These are phyloP conservation scores for Paralvinella palmiformis DNA, from an alignment of 1,140 invertebrate species.

Conservation along the genomic window DNA sequence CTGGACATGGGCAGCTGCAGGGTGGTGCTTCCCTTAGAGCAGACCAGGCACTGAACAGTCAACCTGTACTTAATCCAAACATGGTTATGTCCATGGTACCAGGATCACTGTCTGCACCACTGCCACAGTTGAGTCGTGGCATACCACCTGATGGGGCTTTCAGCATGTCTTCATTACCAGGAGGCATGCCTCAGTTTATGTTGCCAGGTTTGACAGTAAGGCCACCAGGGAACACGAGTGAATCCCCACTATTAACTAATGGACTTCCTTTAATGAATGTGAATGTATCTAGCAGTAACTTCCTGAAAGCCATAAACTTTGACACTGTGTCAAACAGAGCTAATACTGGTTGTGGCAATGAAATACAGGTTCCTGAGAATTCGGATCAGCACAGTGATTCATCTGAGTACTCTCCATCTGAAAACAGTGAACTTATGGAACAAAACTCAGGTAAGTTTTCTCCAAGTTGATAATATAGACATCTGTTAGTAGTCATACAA, in stretches of 20 bases:
- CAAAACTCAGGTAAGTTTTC: too few relatives aligned
- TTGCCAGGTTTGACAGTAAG: neutral
- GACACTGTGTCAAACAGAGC: too few relatives aligned
- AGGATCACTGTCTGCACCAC: too few relatives aligned
- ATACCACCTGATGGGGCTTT: neutral
- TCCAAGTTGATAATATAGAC: neutral
- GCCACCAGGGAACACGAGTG: neutral
- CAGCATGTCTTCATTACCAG: neutral
- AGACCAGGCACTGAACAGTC: too few relatives aligned
- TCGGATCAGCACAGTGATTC: neutral
- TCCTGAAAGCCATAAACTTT: constrained; percentile 13
- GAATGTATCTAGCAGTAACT: neutral
- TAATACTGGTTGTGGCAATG: too few relatives aligned
- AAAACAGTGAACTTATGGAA: too few relatives aligned
- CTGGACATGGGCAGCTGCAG: neutral
- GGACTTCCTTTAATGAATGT: neutral
- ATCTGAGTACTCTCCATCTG: too few relatives aligned
- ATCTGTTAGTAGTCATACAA: neutral
- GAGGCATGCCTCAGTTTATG: neutral
- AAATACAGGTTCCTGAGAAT: neutral
- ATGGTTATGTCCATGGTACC: too few relatives aligned
- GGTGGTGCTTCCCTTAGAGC: too few relatives aligned
- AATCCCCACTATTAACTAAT: neutral
- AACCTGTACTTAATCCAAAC: too few relatives aligned
- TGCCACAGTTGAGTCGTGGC: neutral